phyloP scores from a whole-genome alignment of 1,140 invertebrate genomes.

The Euschistus heros region DNA sequence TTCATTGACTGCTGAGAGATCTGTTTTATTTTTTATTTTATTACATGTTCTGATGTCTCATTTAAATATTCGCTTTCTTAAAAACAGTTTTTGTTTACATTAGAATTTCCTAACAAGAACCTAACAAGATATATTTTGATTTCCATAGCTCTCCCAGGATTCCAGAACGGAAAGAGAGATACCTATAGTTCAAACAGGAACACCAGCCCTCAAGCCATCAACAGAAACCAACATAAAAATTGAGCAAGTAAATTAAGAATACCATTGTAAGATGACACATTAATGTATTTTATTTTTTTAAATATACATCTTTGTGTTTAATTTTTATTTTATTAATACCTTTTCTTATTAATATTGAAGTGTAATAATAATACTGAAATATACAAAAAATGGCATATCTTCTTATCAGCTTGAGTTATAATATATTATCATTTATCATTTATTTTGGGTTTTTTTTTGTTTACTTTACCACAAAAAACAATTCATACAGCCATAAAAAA shows the following conservation, averaged over 20 bases:
- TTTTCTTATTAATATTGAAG: too few species aligned
- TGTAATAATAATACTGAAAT: too few species aligned
- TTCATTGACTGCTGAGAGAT: not conserved
- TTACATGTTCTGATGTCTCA: not conserved
- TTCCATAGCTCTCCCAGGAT: conserved; percentile 18
- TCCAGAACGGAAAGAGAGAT: conserved; percentile 27
- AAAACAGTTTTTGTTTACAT: not conserved
- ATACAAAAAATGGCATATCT: too few species aligned
- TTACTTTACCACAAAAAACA: too few species aligned
- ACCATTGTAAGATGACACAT: not conserved
- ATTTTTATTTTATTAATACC: too few species aligned
- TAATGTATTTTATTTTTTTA: too few species aligned
- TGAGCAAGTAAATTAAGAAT: conserved; percentile 23
- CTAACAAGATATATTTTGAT: not conserved
- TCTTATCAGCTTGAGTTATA: too few species aligned
- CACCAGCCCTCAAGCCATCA: conserved; percentile 28
- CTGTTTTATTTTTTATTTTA: not conserved
- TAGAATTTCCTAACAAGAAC: not conserved
- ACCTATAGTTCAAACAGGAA: conserved; percentile 31
- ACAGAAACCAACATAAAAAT: conserved; percentile 29
- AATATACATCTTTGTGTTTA: too few species aligned
- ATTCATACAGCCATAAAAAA: too few species aligned
- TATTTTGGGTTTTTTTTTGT: too few species aligned
- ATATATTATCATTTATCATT: too few species aligned
- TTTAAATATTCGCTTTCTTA: not conserved